Evolutionary conservation across 2,797 vertebrate species (phyloP), one percentile per base, ranked within the genome.

Genomic region (Platalea minor): DNA sequence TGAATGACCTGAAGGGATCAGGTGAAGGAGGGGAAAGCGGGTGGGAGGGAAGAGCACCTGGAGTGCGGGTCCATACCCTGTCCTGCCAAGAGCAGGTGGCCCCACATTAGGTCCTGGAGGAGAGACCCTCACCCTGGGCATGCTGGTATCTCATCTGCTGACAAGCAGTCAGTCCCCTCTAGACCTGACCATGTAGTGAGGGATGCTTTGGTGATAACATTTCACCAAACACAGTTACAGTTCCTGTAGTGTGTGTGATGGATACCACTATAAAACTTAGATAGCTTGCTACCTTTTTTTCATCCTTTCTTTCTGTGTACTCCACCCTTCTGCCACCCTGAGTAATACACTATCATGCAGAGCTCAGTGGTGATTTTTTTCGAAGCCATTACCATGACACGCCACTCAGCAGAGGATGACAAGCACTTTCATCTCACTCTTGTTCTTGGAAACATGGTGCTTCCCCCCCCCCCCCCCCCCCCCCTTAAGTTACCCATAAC

Each of bases 381-480:
- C 5, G 67, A 79, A 92, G 35, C 60, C 21, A 29, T 93, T 93
- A 57, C 21, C 45, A 18, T 77, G 84, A 82, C 33, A 92, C 26
- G 72, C n/a, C n/a, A 39, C 64, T 88, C 60, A 89, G 39, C 43
- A 83, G 68, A 85, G 39, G 33, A 69, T 77, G 78, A 89, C 60
- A 93, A 85, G 17, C 37, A 53, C 33, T 82, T 94, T 91, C n/a
- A 77, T 61, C 82, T 95, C 76, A 45, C 35, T 83, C 45, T 69
- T 80, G 28, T 46, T 91, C 84, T 75, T 82, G 53, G 46, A 88
- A 67, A 39, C 7, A 3, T 7, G 12, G 21, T 87, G 35, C 3
- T 60, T 35, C 12, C 2, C 8, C 11, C 14, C 9, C 10, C 2
- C 9, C 10, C 2, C 8, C 11, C 10, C 2, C 8, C 12, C 2